Evolutionary conservation across 2,113 vertebrate genomes (phyloP).

Genomic region (Apteryx mantelli): DNA sequence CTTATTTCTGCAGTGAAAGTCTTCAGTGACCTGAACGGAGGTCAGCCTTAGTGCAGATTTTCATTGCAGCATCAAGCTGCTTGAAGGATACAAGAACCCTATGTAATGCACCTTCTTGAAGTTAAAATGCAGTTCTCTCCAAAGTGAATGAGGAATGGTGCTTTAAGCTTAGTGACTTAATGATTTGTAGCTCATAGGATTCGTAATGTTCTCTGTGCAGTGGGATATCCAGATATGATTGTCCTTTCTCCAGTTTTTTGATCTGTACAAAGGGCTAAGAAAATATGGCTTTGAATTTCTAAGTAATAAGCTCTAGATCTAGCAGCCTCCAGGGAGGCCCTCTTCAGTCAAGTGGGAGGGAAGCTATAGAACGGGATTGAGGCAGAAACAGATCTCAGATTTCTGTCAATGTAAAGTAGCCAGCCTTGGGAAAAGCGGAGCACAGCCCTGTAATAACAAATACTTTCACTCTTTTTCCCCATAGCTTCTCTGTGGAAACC

Average conservation of each 20-base stretch:
- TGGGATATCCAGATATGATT: not conserved
- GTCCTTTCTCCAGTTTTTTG: not conserved
- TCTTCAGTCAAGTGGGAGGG: not conserved
- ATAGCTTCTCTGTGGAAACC: not conserved
- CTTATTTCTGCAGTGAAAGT: not conserved
- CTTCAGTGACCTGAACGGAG: not conserved
- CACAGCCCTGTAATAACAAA: not conserved
- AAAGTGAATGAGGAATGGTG: not conserved
- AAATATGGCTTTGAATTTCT: not conserved
- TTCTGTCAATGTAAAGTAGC: not conserved
- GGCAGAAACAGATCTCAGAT: not conserved
- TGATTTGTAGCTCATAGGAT: not conserved
- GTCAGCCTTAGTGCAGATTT: too few relatives aligned
- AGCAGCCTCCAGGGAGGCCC: not conserved
- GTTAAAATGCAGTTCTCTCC: not conserved
- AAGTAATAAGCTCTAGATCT: not conserved
- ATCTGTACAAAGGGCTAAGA: not conserved
- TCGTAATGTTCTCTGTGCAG: not conserved
- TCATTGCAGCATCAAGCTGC: not conserved
- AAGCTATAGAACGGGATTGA: not conserved
- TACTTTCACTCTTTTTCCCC: not conserved
- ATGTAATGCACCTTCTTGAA: not conserved
- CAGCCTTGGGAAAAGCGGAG: not conserved
- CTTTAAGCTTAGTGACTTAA: not conserved
- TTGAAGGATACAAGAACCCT: not conserved